These are phyloP conservation scores for Lepilemur ruficaudatus DNA, from an alignment of 2,797 vertebrate species.

Conservation along the genomic window DNA sequence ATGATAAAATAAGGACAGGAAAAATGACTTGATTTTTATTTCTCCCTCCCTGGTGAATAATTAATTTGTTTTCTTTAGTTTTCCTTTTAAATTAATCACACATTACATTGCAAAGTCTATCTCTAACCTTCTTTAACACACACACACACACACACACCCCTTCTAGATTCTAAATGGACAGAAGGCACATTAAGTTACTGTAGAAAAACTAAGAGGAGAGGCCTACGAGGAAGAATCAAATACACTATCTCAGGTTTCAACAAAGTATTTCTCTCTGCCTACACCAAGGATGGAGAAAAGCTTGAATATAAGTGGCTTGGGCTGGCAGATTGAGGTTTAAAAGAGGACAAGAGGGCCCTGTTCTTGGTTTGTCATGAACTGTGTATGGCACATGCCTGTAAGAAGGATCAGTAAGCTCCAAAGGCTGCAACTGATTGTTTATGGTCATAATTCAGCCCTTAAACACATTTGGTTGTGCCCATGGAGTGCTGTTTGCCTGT, in stretches of 20 bases:
- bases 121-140: background rate
- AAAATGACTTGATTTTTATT: background rate
- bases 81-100: slow-evolving; percentile 9
- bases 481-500: background rate
- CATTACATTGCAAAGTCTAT: background rate
- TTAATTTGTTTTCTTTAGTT: background rate
- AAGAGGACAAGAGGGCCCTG: background rate
- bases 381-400: background rate
- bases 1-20: slow-evolving; percentile 11
- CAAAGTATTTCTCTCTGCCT: background rate
- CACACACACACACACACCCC: background rate
- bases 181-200: background rate
- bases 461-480: background rate
- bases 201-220: background rate
- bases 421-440: background rate
- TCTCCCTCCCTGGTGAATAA: background rate
- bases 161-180: background rate
- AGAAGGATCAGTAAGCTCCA: background rate
- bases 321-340: background rate
- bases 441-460: slow-evolving; percentile 30
- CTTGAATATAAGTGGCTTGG: background rate
- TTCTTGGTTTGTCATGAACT: background rate
- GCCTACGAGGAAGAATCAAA: background rate
- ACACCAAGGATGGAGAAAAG: background rate
- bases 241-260: background rate